Conservation (phyloP, 2,113 vertebrate species). For the Odontophorus gujanensis region DNA sequence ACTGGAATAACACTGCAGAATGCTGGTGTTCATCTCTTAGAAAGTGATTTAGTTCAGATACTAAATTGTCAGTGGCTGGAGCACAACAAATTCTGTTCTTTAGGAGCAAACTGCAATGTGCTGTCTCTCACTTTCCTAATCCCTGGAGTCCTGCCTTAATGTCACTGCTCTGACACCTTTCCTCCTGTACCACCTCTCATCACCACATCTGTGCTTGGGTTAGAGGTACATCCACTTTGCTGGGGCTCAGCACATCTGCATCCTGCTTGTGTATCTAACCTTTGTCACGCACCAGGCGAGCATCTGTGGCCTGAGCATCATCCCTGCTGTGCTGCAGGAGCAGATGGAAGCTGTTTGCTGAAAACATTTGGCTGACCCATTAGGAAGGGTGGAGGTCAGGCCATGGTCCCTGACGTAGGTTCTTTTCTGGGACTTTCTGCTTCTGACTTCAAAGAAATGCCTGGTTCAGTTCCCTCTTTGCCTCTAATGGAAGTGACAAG, state of each 20-base stretch:
- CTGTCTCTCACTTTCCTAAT: background rate
- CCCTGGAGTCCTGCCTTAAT: background rate
- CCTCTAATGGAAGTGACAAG: background rate
- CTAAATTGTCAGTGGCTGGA: background rate
- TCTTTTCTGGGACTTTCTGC: background rate
- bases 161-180: background rate
- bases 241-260: background rate
- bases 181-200: background rate
- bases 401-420: background rate
- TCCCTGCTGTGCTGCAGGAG: fast-evolving
- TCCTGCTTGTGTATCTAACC: background rate
- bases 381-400: background rate
- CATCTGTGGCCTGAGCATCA: background rate
- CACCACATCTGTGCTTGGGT: fast-evolving
- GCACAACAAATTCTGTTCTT: background rate
- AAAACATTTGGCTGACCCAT: background rate
- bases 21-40: background rate
- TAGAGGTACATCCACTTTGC: fast-evolving
- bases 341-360: background rate
- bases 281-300: fast-evolving
- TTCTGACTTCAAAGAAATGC: background rate
- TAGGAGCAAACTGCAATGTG: background rate
- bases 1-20: background rate
- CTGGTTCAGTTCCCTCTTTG: background rate
- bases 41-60: background rate